Percentiles rank a stretch among this genome's conserved stretches.
These are phyloP conservation scores for Leptopilina drosophilae DNA, from an alignment of 2,888 invertebrate species.

Conservation along the genomic window DNA sequence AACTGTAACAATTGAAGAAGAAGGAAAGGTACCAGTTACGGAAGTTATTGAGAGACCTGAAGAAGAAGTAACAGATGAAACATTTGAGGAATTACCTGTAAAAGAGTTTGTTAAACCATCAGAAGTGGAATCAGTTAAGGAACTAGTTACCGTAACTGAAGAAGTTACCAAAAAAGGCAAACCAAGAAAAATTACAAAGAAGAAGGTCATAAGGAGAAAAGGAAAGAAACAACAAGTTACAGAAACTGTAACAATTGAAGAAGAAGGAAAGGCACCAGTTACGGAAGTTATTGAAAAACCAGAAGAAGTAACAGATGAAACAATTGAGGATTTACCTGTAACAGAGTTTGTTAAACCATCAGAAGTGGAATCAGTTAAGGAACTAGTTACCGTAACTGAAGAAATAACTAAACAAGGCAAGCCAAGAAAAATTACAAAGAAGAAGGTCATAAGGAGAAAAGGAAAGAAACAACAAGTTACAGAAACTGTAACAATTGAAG, in stretches of 20 bases:
- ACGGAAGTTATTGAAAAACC: constrained; percentile 58
- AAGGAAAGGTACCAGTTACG: constrained; percentile 66
- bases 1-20: constrained; percentile 60
- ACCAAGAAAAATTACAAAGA: constrained; percentile 37
- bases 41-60: constrained; percentile 55
- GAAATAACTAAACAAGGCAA: constrained; percentile 69
- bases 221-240: constrained; percentile 65
- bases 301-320: constrained; percentile 57
- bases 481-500: constrained; percentile 73
- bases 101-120: constrained; percentile 71
- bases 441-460: constrained; percentile 67
- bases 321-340: constrained; percentile 53
- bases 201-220: constrained; percentile 66
- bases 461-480: constrained; percentile 76
- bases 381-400: constrained; percentile 13
- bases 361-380: not conserved
- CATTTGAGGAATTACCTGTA: constrained; percentile 75
- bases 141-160: constrained; percentile 69
- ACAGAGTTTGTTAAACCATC: constrained; percentile 47
- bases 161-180: constrained; percentile 68
- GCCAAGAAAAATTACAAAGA: constrained; percentile 73
- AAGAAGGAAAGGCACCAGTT: constrained; percentile 60
- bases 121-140: constrained; percentile 62
- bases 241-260: constrained; percentile 58
- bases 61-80: constrained; percentile 70